These are phyloP conservation scores for Falco peregrinus DNA, from an alignment of 2,797 vertebrate species.

Conservation along the genomic window DNA sequence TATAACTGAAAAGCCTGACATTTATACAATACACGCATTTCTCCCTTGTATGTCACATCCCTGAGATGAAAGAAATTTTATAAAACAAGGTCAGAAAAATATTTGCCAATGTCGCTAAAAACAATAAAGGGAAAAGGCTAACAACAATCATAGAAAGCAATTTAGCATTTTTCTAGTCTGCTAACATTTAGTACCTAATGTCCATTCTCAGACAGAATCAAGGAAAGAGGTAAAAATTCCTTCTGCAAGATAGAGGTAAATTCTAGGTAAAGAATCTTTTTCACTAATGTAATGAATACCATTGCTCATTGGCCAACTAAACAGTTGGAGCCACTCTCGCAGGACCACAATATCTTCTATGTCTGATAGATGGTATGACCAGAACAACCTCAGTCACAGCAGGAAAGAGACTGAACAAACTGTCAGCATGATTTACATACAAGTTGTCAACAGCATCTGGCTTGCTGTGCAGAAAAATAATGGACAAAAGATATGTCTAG, in stretches of 20 bases:
- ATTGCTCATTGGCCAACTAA: slow-evolving; percentile 41
- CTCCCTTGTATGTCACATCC: slow-evolving; percentile 38
- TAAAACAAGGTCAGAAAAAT: slow-evolving; percentile 70
- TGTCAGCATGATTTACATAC: slow-evolving; percentile 77
- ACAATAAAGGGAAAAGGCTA: not conserved
- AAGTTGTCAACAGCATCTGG: slow-evolving; percentile 80
- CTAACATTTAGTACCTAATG: slow-evolving; percentile 8
- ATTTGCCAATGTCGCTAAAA: slow-evolving; percentile 46
- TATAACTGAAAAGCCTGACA: slow-evolving; percentile 68
- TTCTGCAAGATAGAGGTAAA: slow-evolving; percentile 31
- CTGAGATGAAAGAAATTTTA: slow-evolving; percentile 68
- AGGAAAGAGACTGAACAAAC: slow-evolving; percentile 77
- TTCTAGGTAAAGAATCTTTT: slow-evolving; percentile 24
- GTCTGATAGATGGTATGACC: slow-evolving; percentile 69
- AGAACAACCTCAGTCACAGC: slow-evolving; percentile 72
- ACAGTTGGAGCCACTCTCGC: slow-evolving; percentile 42
- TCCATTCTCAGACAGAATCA: not conserved
- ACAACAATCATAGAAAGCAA: slow-evolving; percentile 19
- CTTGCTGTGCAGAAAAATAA: slow-evolving; percentile 76
- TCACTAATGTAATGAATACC: slow-evolving; percentile 37
- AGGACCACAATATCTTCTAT: not conserved
- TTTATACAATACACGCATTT: slow-evolving; percentile 71
- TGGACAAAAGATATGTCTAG: slow-evolving; percentile 80
- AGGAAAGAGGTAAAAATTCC: not conserved
- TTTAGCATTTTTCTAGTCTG: slow-evolving; percentile 12